These are phyloP conservation scores for Suncus etruscus DNA, from an alignment of 2,113 vertebrate species.

Conservation along the genomic window DNA sequence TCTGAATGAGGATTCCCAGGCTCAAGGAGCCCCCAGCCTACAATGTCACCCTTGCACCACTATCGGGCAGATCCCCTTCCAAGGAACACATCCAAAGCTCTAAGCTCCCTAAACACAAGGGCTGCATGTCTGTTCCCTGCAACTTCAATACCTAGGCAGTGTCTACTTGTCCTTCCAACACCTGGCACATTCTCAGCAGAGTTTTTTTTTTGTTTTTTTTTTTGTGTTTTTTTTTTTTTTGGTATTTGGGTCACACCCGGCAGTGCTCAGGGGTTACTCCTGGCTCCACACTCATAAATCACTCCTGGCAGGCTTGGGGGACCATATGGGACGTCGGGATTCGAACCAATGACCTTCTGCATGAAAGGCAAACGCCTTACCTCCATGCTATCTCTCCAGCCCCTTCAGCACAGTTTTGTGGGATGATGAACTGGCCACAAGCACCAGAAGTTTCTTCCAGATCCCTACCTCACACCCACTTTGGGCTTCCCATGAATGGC, in stretches of 20 bases:
- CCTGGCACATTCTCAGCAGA: not conserved
- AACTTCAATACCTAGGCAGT: not conserved
- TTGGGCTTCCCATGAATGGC: not conserved
- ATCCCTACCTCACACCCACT: not conserved
- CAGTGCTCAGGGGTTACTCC: too few species aligned
- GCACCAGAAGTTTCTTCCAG: not conserved
- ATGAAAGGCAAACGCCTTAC: too few species aligned
- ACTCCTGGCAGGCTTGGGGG: too few species aligned
- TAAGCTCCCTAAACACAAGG: not conserved
- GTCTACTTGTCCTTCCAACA: not conserved
- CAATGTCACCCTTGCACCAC: not conserved
- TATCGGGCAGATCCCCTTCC: not conserved
- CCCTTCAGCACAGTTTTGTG: not conserved
- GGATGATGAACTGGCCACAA: not conserved
- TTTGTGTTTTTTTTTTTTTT: too few species aligned
- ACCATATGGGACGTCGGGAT: too few species aligned
- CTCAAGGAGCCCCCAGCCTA: not conserved
- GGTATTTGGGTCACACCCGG: too few species aligned
- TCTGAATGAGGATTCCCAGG: not conserved
- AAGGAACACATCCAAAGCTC: too few species aligned
- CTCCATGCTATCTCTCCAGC: too few species aligned
- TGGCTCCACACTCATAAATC: too few species aligned
- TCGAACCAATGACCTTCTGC: too few species aligned
- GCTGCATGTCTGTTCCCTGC: not conserved
- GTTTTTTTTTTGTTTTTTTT: too few species aligned